A percentile compares a stretch with the other conserved stretches of the same genome.
These are phyloP conservation scores for Malurus cyaneus DNA, from an alignment of 2,113 vertebrate species.

Conservation along the genomic window DNA sequence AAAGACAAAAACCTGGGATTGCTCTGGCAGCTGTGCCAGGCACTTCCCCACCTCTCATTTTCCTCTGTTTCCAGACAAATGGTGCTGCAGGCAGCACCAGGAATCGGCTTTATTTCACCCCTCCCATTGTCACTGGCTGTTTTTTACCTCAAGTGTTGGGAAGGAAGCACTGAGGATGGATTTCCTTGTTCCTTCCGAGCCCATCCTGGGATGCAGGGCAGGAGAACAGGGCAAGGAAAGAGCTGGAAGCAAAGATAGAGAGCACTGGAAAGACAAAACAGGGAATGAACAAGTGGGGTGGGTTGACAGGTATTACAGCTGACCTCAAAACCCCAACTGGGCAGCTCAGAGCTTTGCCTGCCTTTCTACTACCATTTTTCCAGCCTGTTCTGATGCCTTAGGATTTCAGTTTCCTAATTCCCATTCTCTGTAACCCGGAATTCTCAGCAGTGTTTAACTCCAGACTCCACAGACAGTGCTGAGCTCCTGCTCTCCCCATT, in stretches of 20 bases:
- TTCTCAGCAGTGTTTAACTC: too few relatives aligned
- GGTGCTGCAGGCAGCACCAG: conserved; percentile 89
- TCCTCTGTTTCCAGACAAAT: conserved; percentile 77
- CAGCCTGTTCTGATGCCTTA: background rate
- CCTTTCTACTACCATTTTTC: background rate
- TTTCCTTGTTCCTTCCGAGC: rapidly evolving
- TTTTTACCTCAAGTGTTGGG: conserved; percentile 56
- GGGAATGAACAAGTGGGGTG: too few relatives aligned
- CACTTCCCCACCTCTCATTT: background rate
- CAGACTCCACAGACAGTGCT: too few relatives aligned
- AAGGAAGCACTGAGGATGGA: background rate
- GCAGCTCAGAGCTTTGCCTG: background rate
- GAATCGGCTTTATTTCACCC: conserved; percentile 91
- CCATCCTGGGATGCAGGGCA: rapidly evolving
- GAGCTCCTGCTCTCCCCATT: too few relatives aligned
- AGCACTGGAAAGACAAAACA: background rate
- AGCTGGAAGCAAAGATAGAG: background rate
- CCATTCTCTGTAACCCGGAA: too few relatives aligned
- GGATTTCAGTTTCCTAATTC: too few relatives aligned
- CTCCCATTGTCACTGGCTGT: conserved; percentile 88
- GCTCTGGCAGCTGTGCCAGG: too few relatives aligned
- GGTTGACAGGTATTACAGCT: background rate
- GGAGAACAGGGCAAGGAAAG: background rate
- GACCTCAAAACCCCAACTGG: rapidly evolving
- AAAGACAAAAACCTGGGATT: background rate